Percentiles rank a stretch among this genome's conserved stretches.
Conservation (phyloP, 2,888 invertebrate species). For the Metalampra italica region DNA sequence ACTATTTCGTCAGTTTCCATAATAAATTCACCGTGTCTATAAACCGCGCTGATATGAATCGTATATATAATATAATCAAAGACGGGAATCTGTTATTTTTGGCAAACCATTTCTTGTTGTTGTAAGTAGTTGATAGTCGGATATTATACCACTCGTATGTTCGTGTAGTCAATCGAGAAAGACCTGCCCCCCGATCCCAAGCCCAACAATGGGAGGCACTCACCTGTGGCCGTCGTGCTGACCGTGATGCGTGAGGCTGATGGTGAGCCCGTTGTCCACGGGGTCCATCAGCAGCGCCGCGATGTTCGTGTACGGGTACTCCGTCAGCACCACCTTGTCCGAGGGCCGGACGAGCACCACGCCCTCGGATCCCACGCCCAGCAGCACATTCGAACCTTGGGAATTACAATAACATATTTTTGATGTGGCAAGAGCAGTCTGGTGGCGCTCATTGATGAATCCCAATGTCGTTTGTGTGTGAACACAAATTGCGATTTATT, state of each 20-base stretch:
- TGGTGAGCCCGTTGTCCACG: slow-evolving; percentile 94
- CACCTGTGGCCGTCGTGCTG: slow-evolving; percentile 77
- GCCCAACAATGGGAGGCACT: neutral
- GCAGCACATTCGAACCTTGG: slow-evolving; percentile 77
- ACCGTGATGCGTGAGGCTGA: slow-evolving; percentile 87
- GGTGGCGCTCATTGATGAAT: neutral
- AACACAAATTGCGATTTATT: too few relatives aligned
- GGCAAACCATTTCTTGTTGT: too few relatives aligned
- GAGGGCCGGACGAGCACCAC: slow-evolving; percentile 93
- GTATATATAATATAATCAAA: too few relatives aligned
- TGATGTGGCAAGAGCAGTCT: neutral
- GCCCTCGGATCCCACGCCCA: slow-evolving; percentile 95
- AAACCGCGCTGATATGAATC: too few relatives aligned
- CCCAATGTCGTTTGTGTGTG: too few relatives aligned
- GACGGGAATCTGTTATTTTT: too few relatives aligned
- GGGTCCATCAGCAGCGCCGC: slow-evolving; percentile 95
- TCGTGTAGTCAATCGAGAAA: too few relatives aligned
- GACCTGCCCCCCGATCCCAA: too few relatives aligned
- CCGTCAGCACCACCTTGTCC: slow-evolving; percentile 94
- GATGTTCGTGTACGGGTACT: slow-evolving; percentile 93
- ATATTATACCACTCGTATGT: too few relatives aligned
- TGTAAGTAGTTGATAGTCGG: too few relatives aligned
- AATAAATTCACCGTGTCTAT: too few relatives aligned
- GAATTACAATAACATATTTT: neutral
- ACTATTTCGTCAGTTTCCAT: too few relatives aligned